Percentiles rank a stretch among this genome's conserved stretches.
phyloP scores from a whole-genome alignment of 2,888 invertebrate species.

The Eurois occulta region DNA sequence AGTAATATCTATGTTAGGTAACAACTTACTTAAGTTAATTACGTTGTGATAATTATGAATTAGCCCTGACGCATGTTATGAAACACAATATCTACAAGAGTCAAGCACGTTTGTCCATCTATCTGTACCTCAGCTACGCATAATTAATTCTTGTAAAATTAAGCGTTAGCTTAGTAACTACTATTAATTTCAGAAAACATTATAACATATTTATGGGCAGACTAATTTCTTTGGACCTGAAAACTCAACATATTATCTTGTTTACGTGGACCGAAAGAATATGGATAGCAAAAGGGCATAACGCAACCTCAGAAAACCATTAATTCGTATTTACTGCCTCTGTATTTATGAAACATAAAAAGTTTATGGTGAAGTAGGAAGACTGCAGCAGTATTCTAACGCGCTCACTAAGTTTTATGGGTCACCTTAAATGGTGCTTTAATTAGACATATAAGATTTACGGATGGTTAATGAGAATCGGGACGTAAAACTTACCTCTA shows the following conservation, averaged over 20 bases:
- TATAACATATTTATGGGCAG: conserved; percentile 72
- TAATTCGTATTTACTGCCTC: conserved; percentile 88
- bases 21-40: conserved; percentile 7
- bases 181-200: conserved; percentile 71
- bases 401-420: conserved; percentile 79
- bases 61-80: conserved; percentile 16
- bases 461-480: conserved; percentile 54
- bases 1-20: conserved; percentile 20
- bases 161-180: conserved; percentile 35
- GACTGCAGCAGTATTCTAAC: conserved; percentile 82
- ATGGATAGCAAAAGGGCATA: conserved; percentile 78
- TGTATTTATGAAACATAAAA: conserved; percentile 89
- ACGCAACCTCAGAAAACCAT: conserved; percentile 83
- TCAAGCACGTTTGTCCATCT: background rate
- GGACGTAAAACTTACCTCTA: conserved; percentile 2
- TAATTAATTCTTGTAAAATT: conserved; percentile 16
- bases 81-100: conserved; percentile 10
- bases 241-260: conserved; percentile 74
- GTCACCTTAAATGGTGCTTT: conserved; percentile 84
- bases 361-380: conserved; percentile 86
- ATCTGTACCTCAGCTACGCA: background rate
- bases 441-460: conserved; percentile 75
- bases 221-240: conserved; percentile 68
- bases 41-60: conserved; percentile 14
- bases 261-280: conserved; percentile 78